These are phyloP conservation scores for Oppia nitens DNA, from an alignment of 1,140 invertebrate genomes.

Conservation along the genomic window DNA sequence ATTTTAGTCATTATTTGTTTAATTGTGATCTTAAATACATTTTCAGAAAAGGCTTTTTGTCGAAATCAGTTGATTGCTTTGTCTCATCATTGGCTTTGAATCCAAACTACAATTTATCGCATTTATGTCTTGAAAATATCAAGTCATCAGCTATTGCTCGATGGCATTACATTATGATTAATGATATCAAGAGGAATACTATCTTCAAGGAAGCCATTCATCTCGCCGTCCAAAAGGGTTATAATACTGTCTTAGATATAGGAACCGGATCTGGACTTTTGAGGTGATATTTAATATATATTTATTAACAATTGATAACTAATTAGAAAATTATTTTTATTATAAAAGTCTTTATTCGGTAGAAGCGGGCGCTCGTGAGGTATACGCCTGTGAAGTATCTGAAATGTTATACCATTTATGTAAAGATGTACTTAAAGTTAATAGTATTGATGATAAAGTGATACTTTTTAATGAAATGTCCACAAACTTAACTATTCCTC, in stretches of 20 bases:
- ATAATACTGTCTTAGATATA: slow-evolving; percentile 46
- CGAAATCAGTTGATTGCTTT: slow-evolving; percentile 27
- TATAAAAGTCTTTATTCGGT: slow-evolving; percentile 40
- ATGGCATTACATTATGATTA: slow-evolving; percentile 67
- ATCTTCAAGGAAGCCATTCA: slow-evolving; percentile 44
- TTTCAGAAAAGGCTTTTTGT: slow-evolving; percentile 27
- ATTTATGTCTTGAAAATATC: slow-evolving; percentile 30
- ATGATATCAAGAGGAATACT: slow-evolving; percentile 47
- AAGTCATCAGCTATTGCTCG: slow-evolving; percentile 39
- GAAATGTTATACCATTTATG: slow-evolving; percentile 42
- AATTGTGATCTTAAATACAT: slow-evolving; percentile 6
- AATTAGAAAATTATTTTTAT: background rate
- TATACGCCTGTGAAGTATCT: slow-evolving; percentile 48
- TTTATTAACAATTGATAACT: too few relatives aligned
- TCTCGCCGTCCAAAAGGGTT: slow-evolving; percentile 34
- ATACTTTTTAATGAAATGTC: slow-evolving; percentile 36
- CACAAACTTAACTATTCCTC: slow-evolving; percentile 34
- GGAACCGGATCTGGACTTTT: slow-evolving; percentile 52
- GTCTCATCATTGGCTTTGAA: slow-evolving; percentile 26
- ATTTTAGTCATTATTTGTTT: background rate
- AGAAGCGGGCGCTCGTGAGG: slow-evolving; percentile 34
- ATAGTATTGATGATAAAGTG: slow-evolving; percentile 29
- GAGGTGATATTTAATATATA: slow-evolving; percentile 28
- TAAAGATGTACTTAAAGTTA: slow-evolving; percentile 35
- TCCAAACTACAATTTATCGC: slow-evolving; percentile 26